Conservation (phyloP, 2,113 vertebrate genomes). For the Callopanchax toddi region DNA sequence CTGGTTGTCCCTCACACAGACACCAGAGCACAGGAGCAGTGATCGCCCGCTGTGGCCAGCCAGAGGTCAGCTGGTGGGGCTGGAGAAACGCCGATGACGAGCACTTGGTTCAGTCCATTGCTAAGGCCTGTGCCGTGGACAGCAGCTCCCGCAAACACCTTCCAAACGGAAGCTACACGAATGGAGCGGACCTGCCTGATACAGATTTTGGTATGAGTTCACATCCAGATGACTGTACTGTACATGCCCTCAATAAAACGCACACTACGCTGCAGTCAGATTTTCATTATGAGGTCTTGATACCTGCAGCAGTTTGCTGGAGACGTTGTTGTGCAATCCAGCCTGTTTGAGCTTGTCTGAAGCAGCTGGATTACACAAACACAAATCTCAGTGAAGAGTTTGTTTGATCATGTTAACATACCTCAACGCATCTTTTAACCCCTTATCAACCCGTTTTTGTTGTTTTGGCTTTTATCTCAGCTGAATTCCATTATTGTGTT, state of each 20-base stretch:
- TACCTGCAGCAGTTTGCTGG: conserved; percentile 9
- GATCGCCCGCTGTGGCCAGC: conserved; percentile 96
- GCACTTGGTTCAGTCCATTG: conserved; percentile 93
- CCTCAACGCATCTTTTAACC: neutral
- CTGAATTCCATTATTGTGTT: neutral
- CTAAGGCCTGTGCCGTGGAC: conserved; percentile 92
- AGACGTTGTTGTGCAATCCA: conserved; percentile 27
- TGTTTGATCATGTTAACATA: conserved; percentile 3
- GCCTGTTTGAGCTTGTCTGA: conserved; percentile 42
- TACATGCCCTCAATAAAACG: neutral
- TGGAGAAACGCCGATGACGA: conserved; percentile 98
- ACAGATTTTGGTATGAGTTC: conserved; percentile 88
- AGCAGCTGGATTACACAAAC: conserved; percentile 12
- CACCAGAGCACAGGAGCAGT: conserved; percentile 95
- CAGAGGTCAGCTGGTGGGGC: conserved; percentile 99
- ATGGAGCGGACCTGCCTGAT: conserved; percentile 87
- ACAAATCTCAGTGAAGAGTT: neutral
- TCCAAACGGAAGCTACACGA: conserved; percentile 82
- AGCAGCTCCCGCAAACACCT: conserved; percentile 78
- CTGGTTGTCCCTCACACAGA: conserved; percentile 62
- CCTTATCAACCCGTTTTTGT: neutral
- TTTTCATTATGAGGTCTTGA: neutral
- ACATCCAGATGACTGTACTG: neutral
- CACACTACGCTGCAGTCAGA: neutral
- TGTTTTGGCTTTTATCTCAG: neutral